phyloP scores from a whole-genome alignment of 2,888 invertebrate species.

The Leptothorax acervorum region DNA sequence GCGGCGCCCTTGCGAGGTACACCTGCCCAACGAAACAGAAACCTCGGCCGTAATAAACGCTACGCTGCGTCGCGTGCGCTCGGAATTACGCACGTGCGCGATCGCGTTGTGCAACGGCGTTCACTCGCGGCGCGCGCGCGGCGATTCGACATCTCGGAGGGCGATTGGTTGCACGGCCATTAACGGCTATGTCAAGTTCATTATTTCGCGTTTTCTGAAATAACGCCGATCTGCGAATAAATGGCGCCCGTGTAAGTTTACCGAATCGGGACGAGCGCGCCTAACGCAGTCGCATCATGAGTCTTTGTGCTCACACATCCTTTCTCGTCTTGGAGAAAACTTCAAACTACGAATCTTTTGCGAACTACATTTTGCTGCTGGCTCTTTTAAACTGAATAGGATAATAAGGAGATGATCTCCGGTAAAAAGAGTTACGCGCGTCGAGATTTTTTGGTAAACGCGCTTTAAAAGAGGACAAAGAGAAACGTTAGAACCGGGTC shows the following conservation, averaged over 20 bases:
- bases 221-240: neutral
- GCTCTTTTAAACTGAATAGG: conserved; percentile 17
- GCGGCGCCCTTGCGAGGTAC: conserved; percentile 71
- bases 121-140: conserved; percentile 23
- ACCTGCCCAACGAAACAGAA: conserved; percentile 74
- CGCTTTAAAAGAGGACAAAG: conserved; percentile 29
- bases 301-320: neutral
- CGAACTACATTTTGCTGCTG: conserved; percentile 21
- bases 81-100: conserved; percentile 70
- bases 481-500: conserved; percentile 57
- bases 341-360: conserved; percentile 21
- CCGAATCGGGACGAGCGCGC: neutral
- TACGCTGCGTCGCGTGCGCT: conserved; percentile 66
- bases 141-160: conserved; percentile 28
- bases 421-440: conserved; percentile 15
- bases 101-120: conserved; percentile 55
- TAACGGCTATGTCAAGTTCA: conserved; percentile 53
- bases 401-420: conserved; percentile 14
- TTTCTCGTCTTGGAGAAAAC: neutral
- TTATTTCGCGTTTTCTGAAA: neutral
- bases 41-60: conserved; percentile 53
- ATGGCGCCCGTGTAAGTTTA: neutral
- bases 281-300: neutral
- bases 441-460: conserved; percentile 2
- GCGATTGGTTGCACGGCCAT: conserved; percentile 40